Conservation (phyloP, 2,797 vertebrate species). For the Botia kubotai region DNA sequence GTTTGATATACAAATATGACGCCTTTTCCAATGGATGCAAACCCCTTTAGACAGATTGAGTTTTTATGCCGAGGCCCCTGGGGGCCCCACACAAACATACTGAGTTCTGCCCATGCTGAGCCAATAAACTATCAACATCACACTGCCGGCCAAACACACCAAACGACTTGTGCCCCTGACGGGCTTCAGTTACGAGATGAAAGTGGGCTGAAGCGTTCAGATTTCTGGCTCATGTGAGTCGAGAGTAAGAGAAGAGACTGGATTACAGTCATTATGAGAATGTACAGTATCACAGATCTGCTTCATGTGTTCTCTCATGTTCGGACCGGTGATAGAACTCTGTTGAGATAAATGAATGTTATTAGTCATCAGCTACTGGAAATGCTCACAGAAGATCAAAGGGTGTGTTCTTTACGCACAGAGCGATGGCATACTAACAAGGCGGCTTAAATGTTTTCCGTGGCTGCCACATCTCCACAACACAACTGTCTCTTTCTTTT, state of each 20-base stretch:
- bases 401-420: not conserved
- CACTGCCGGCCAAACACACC: conserved; percentile 20
- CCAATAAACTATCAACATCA: conserved; percentile 43
- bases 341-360: conserved; percentile 4
- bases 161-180: conserved; percentile 24
- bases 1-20: conserved; percentile 36
- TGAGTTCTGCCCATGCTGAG: conserved; percentile 25
- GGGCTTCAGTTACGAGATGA: conserved; percentile 36
- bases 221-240: conserved; percentile 14
- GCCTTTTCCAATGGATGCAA: conserved; percentile 15
- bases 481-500: conserved; percentile 18
- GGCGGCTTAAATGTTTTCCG: not conserved
- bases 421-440: conserved; percentile 1
- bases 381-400: not conserved
- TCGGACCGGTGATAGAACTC: conserved; percentile 10
- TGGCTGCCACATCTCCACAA: not conserved
- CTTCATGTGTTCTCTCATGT: not conserved
- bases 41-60: conserved; percentile 12
- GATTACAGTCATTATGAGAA: not conserved
- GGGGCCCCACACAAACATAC: conserved; percentile 24
- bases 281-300: not conserved
- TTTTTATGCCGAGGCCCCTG: conserved; percentile 8
- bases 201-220: conserved; percentile 15
- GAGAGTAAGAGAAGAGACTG: conserved; percentile 12
- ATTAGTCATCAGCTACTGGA: not conserved